Conservation (phyloP, 2,113 vertebrate species). For the Meleagris gallopavo region DNA sequence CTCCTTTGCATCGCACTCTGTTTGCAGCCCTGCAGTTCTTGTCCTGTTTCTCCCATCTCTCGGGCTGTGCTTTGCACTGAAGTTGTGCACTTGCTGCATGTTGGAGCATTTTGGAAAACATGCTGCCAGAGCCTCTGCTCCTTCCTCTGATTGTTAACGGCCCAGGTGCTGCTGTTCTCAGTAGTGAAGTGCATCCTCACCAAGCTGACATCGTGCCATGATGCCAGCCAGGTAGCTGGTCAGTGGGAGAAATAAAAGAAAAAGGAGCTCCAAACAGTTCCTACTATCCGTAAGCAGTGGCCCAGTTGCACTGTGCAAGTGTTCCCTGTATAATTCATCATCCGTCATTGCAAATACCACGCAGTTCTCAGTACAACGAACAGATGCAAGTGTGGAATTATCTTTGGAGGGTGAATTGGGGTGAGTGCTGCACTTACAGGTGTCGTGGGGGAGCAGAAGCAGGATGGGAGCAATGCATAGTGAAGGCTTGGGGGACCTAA, state of each 20-base stretch:
- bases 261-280: conserved; percentile 11
- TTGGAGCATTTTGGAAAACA: background rate
- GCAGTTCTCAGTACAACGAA: background rate
- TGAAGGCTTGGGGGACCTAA: background rate
- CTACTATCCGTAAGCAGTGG: background rate
- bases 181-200: background rate
- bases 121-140: rapidly evolving
- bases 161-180: background rate
- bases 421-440: background rate
- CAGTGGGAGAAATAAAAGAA: background rate
- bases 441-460: background rate
- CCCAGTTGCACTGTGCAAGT: conserved; percentile 25
- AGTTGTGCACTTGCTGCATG: rapidly evolving
- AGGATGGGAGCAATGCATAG: background rate
- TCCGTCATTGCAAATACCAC: background rate
- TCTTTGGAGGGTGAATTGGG: background rate
- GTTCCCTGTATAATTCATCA: background rate
- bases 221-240: background rate
- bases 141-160: rapidly evolving
- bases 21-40: background rate
- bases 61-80: rapidly evolving
- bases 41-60: background rate
- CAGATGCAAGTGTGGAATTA: background rate
- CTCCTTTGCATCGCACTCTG: background rate
- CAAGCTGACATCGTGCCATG: background rate